Base-by-base conservation (phyloP, 2,113 vertebrate genomes). In the Ameiurus melas region DNA sequence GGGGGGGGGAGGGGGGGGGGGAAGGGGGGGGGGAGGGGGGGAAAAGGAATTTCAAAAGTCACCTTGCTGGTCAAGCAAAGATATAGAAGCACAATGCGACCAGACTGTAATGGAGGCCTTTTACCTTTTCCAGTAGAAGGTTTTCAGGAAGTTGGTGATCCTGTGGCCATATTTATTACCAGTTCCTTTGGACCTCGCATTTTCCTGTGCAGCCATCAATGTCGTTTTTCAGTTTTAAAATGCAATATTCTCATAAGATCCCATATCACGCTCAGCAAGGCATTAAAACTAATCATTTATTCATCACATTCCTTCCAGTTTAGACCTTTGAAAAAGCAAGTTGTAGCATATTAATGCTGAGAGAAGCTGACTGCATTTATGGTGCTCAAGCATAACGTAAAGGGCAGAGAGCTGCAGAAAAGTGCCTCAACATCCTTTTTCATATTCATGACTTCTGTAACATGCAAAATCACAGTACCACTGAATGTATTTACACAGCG, bases 21-120 rank as follows among this genome's bases (percentile, higher is more conserved):
- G n/a, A n/a, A n/a, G n/a, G n/a, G n/a, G n/a, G n/a, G n/a, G n/a
- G n/a, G n/a, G n/a, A n/a, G n/a, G n/a, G n/a, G n/a, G 83, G 47
- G 75, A 85, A 62, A 91, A 92, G 91, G 8, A 92, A 92, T 91
- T 86, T 92, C 81, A 81, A 82, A 82, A 92, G 66, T 91, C 89
- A 55, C 87, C 89, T 83, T 86, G 55, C 90, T 90, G 90, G 84
- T 91, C 92, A 73, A 85, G 85, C 78, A 86, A 89, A 33, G 83
- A 88, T 88, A 88, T 86, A 90, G 58, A 19, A 20, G 84, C 84
- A 85, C 89, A 91, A 92, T 79, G 66, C 78, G 84, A 82, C 30
- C 27, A 22, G 71, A 33, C 43, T 43, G 47, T 73, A 77, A 80
- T 68, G n/a, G 53, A 78, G 47, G 62, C 13, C n/a, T 30, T 85